Base-by-base conservation (phyloP, 2,888 invertebrate genomes). In the Volucella inflata region DNA sequence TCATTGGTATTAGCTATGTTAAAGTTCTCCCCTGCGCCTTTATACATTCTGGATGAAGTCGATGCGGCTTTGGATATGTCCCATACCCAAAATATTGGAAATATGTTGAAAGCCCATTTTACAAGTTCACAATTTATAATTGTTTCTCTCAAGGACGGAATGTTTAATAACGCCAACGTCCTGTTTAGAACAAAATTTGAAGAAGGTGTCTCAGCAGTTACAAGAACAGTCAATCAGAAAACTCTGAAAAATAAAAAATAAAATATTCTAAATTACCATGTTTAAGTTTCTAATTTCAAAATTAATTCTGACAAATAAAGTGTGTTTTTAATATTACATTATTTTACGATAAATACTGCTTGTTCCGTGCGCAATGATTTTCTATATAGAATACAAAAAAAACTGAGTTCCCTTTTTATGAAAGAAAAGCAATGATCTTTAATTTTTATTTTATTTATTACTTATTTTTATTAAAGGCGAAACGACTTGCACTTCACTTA, bases 111-210 rank as follows among this genome's bases (percentile, higher is more conserved):
- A 90, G 93, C 94, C 12, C 98, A 98, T 92, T 99, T 99, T 91
- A 96, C 95, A 88, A 95, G 95, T 90, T 98, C 98, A 0, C 95
- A 99, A 96, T 99, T 99, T 92, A 97, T 99, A 88, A 96, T 99
- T 87, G 99, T 99, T 1, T 99, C 99, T 0, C 94, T 99, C 57
- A 99, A 99, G 91, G 99, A 99, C 92, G 99, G 99, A 38, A 99
- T 99, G 98, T 99, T 99, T 93, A 98, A 97, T 93, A 99, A 99
- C 93, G 99, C 99, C 0, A 99, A 99, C 93, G 98, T 99, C 30
- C 92, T 99, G 72, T 99, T 97, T 93, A 96, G 97, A 72, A 99
- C 99, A 0, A 95, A 95, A 89, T 99, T 99, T 92, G 95, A 97
- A 38, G 98, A 99, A 93, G 99, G 99, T 67, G 97, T 98, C 93